phyloP scores from a whole-genome alignment of 2,888 invertebrate genomes.

The Morpho helenor region DNA sequence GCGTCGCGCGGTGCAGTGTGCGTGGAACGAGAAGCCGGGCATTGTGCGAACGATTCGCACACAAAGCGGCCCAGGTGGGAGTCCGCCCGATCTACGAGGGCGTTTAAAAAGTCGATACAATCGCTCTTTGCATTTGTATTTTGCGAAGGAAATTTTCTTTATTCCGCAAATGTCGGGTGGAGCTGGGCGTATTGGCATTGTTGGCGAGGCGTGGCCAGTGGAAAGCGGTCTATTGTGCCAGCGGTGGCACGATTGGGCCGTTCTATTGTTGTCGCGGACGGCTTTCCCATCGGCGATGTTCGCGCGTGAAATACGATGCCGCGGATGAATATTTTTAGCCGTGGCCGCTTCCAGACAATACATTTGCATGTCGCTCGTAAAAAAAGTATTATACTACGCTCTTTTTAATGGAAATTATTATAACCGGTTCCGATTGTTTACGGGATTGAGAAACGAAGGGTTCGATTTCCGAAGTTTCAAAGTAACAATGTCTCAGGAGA shows the following conservation, averaged over 20 bases:
- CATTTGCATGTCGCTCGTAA: constrained; percentile 33
- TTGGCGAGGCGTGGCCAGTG: constrained; percentile 65
- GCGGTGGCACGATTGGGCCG: constrained; percentile 65
- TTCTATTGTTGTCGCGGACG: constrained; percentile 49
- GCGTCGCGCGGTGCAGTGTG: constrained; percentile 56
- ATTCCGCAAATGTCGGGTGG: constrained; percentile 44
- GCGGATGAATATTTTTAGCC: constrained; percentile 35
- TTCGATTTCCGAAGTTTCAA: too few relatives aligned
- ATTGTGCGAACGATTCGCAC: constrained; percentile 70
- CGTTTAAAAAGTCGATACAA: constrained; percentile 79
- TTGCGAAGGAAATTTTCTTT: constrained; percentile 73
- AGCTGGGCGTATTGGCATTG: constrained; percentile 71
- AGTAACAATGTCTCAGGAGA: too few relatives aligned
- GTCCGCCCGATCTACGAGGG: constrained; percentile 73
- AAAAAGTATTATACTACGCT: constrained; percentile 25
- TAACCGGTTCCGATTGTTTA: constrained; percentile 24
- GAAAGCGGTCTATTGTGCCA: constrained; percentile 67
- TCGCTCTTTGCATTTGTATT: constrained; percentile 65
- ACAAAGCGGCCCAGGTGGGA: constrained; percentile 70
- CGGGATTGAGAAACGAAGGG: too few relatives aligned
- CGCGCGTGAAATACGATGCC: constrained; percentile 34
- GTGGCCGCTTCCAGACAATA: constrained; percentile 27
- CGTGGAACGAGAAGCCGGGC: constrained; percentile 56
- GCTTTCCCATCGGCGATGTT: constrained; percentile 47
- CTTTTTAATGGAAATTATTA: constrained; percentile 18